Percentiles rank a stretch among this genome's conserved stretches.
These are phyloP conservation scores for Myotis davidii DNA, from an alignment of 2,113 vertebrate species.

Conservation along the genomic window DNA sequence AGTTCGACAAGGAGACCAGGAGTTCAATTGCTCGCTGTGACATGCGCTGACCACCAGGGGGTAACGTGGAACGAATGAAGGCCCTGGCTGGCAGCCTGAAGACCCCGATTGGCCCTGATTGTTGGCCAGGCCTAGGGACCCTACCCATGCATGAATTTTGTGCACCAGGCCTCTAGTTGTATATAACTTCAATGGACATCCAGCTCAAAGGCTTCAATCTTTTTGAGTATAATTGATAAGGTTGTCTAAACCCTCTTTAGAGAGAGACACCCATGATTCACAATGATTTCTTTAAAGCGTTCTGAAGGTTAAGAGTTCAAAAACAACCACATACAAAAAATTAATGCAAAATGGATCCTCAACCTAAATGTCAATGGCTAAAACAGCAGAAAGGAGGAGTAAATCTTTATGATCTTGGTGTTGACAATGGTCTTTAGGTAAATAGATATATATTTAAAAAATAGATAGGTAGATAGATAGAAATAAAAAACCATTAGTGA, in stretches of 20 bases:
- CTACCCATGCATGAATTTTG: too few species aligned
- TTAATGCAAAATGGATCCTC: background rate
- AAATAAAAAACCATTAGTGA: too few species aligned
- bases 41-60: too few species aligned
- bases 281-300: background rate
- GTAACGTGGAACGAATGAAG: too few species aligned
- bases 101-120: too few species aligned
- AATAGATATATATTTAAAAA: too few species aligned
- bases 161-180: too few species aligned
- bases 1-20: too few species aligned
- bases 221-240: background rate
- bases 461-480: too few species aligned
- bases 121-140: too few species aligned
- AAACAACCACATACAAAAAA: slow-evolving; percentile 34
- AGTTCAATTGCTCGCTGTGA: too few species aligned
- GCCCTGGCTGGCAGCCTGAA: too few species aligned
- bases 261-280: background rate
- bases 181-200: background rate
- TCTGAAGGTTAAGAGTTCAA: background rate
- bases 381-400: slow-evolving; percentile 2
- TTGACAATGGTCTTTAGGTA: background rate
- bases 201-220: background rate
- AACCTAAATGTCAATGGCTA: background rate
- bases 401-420: background rate
- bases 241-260: background rate